Percentiles rank a stretch among this genome's conserved stretches.
These are phyloP conservation scores for Pomatorhinus ruficollis DNA, from an alignment of 2,113 vertebrate genomes.

Conservation along the genomic window DNA sequence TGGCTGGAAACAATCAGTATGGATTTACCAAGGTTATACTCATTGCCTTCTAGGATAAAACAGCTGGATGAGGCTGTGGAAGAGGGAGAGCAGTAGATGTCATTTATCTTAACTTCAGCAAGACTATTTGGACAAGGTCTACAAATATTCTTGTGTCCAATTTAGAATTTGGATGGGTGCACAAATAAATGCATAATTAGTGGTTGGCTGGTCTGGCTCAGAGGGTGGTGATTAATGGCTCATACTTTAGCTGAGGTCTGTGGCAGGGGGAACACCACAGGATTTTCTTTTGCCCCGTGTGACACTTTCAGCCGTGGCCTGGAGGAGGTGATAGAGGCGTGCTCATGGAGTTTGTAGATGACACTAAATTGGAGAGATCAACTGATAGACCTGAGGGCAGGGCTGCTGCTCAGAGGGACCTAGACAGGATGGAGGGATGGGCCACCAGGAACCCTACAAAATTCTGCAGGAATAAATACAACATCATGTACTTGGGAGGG, in stretches of 20 bases:
- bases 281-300: background rate
- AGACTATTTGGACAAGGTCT: background rate
- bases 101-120: background rate
- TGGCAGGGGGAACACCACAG: background rate
- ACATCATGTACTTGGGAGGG: background rate
- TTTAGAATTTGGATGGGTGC: background rate
- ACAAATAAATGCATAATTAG: background rate
- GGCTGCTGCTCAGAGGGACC: background rate
- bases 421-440: background rate
- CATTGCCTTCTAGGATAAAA: background rate
- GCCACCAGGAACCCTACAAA: background rate
- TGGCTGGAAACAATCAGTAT: background rate
- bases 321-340: background rate
- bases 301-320: background rate
- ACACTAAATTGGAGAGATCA: background rate
- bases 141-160: background rate
- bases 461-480: background rate
- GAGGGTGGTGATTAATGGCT: background rate
- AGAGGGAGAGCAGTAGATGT: background rate
- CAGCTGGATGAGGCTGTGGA: background rate
- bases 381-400: background rate
- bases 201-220: background rate
- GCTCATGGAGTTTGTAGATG: background rate
- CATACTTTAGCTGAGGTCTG: background rate
- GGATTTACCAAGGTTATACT: background rate